phyloP scores from a whole-genome alignment of 2,113 vertebrate species.

The Nyctibius bracteatus region DNA sequence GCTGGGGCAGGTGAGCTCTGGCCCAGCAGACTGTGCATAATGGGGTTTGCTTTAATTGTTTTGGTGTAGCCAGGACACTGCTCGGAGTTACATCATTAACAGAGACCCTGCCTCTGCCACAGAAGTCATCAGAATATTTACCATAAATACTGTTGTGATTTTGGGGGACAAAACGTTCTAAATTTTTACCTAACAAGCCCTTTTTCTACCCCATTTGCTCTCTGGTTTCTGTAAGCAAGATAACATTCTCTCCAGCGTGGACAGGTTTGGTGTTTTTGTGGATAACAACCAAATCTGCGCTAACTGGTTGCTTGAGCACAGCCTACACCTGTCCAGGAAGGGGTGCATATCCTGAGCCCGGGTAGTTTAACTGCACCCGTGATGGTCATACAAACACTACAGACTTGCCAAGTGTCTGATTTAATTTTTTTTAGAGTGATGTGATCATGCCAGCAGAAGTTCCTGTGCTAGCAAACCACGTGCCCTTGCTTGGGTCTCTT shows the following conservation, averaged over 20 bases:
- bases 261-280: background rate
- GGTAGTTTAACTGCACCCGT: background rate
- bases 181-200: background rate
- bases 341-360: background rate
- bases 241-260: accelerated
- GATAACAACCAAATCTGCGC: background rate
- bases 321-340: background rate
- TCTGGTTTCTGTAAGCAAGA: background rate
- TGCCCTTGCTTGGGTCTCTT: background rate
- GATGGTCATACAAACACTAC: background rate
- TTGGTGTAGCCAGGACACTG: background rate
- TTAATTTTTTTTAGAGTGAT: background rate
- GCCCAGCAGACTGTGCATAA: background rate
- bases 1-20: background rate
- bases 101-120: background rate
- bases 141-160: background rate
- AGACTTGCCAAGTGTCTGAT: background rate
- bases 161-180: background rate
- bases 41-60: background rate
- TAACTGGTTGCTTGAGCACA: background rate
- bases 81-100: background rate
- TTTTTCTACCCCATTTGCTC: background rate
- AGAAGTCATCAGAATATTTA: background rate
- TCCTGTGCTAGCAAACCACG: background rate
- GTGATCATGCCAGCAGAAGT: background rate